Percentiles rank a stretch among this genome's conserved stretches.
These are phyloP conservation scores for Lucifuga dentata DNA, from an alignment of 2,113 vertebrate species.

Conservation along the genomic window DNA sequence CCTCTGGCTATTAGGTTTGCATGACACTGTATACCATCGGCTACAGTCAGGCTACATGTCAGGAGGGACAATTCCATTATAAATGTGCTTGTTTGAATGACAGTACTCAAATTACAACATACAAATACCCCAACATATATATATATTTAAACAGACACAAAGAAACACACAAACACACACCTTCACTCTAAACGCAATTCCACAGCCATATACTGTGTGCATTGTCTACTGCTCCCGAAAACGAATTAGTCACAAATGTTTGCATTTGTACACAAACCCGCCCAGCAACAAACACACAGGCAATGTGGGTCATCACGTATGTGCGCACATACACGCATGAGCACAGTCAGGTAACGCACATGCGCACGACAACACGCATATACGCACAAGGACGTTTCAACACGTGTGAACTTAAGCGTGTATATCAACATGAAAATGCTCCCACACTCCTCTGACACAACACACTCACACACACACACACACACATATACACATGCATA, in stretches of 20 bases:
- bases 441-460: neutral
- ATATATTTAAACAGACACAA: slow-evolving; percentile 19
- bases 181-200: slow-evolving; percentile 51
- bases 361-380: slow-evolving; percentile 16
- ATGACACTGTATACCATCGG: slow-evolving; percentile 4
- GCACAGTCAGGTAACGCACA: neutral
- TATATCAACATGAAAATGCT: neutral
- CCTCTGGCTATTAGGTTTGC: neutral
- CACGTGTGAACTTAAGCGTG: slow-evolving; percentile 27
- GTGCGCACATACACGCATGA: neutral
- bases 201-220: slow-evolving; percentile 3
- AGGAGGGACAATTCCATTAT: slow-evolving; percentile 19
- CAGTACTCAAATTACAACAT: slow-evolving; percentile 53
- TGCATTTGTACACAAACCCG: slow-evolving; percentile 75
- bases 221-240: slow-evolving; percentile 64
- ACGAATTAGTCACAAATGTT: slow-evolving; percentile 81
- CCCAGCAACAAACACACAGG: slow-evolving; percentile 71
- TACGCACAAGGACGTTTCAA: slow-evolving; percentile 24
- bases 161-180: slow-evolving; percentile 18
- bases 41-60: slow-evolving; percentile 10
- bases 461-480: slow-evolving; percentile 27
- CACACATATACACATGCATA: slow-evolving; percentile 32
- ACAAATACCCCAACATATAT: slow-evolving; percentile 22
- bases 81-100: slow-evolving; percentile 39
- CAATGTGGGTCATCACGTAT: slow-evolving; percentile 1